A percentile compares a stretch with the other conserved stretches of the same genome.
Conservation (phyloP, 35 echinoderm and acorn worm genomes). For the Ophioderma brevispina region DNA sequence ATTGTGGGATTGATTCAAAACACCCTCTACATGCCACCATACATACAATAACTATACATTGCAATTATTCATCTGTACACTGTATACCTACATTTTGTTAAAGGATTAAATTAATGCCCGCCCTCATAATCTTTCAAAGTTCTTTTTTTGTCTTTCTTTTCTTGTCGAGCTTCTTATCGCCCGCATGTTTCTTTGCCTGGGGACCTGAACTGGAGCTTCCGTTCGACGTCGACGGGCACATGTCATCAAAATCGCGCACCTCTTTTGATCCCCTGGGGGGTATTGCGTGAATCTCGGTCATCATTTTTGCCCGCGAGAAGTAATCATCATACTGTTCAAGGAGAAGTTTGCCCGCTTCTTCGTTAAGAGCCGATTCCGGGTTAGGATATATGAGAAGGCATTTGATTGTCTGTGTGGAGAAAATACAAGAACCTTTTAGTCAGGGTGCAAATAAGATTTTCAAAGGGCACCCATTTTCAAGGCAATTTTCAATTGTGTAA, state of each 20-base stretch:
- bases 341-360: slow-evolving; percentile 94
- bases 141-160: slow-evolving; percentile 96
- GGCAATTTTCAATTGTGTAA: too few relatives aligned
- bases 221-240: slow-evolving; percentile 54
- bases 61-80: neutral
- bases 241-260: slow-evolving; percentile 56
- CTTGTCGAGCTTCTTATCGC: slow-evolving; percentile 97
- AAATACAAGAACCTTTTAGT: too few relatives aligned
- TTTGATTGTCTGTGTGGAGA: slow-evolving; percentile 90
- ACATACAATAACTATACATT: neutral
- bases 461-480: too few relatives aligned
- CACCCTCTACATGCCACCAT: too few relatives aligned
- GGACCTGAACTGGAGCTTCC: slow-evolving; percentile 46
- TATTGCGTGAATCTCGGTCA: slow-evolving; percentile 96
- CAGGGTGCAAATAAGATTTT: too few relatives aligned
- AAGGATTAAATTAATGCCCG: neutral
- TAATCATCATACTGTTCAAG: slow-evolving; percentile 98
- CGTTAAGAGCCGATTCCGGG: slow-evolving; percentile 96
- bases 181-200: slow-evolving; percentile 88
- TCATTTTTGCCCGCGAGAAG: slow-evolving; percentile 95
- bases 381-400: slow-evolving; percentile 99
- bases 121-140: slow-evolving; percentile 98
- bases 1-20: too few relatives aligned
- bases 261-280: slow-evolving; percentile 74
- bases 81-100: neutral